These are phyloP conservation scores for Malthinus flaveolus DNA, from an alignment of 2,888 invertebrate genomes.

Conservation along the genomic window DNA sequence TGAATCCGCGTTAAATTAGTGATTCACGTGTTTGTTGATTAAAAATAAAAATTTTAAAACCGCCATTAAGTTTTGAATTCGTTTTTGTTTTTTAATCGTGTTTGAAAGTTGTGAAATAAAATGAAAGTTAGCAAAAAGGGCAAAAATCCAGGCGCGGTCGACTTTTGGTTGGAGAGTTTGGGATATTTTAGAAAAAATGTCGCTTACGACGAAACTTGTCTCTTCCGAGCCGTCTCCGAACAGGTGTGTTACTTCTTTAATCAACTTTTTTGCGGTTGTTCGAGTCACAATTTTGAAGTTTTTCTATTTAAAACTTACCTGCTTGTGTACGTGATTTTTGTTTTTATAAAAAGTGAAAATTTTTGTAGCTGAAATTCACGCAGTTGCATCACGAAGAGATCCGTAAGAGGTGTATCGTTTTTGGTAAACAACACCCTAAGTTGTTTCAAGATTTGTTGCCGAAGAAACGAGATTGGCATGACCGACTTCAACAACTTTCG, in stretches of 20 bases:
- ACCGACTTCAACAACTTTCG: constrained; percentile 46
- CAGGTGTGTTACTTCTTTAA: constrained; percentile 58
- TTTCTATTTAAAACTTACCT: not conserved
- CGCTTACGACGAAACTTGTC: constrained; percentile 84
- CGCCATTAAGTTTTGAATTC: too few species aligned
- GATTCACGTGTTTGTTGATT: too few species aligned
- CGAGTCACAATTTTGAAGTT: not conserved
- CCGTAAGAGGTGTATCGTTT: constrained; percentile 72
- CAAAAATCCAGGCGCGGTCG: constrained; percentile 55
- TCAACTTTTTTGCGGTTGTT: not conserved
- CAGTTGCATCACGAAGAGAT: constrained; percentile 77
- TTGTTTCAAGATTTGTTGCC: constrained; percentile 60
- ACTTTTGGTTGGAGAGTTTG: constrained; percentile 78
- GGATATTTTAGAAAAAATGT: constrained; percentile 86
- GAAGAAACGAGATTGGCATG: constrained; percentile 39
- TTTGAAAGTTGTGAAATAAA: constrained; percentile 2
- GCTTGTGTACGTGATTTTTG: not conserved
- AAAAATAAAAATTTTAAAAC: too few species aligned
- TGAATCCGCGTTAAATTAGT: too few species aligned
- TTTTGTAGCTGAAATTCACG: constrained; percentile 58
- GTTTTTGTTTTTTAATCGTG: too few species aligned
- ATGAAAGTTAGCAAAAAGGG: constrained; percentile 40
- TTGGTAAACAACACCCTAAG: constrained; percentile 66
- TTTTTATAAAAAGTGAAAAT: constrained; percentile 11
- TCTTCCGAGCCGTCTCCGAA: constrained; percentile 88